Evolutionary conservation across 2,797 vertebrate genomes (phyloP), one percentile per base, ranked within the genome.

Genomic region (Neomorphus geoffroyi): DNA sequence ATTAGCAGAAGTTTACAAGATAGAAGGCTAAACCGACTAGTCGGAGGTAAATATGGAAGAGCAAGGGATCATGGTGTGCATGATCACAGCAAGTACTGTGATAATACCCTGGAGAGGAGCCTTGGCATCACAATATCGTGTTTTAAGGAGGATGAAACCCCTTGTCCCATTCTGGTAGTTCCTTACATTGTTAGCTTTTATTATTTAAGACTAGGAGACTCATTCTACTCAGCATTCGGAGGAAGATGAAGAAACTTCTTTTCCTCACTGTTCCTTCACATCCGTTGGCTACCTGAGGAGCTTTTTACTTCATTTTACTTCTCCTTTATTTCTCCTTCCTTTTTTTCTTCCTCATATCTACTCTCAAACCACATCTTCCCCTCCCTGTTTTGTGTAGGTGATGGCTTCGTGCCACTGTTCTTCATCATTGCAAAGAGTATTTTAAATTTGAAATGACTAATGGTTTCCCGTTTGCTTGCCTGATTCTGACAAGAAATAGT

Each of bases 401-500:
- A 61, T 2, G 0, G 45, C 73, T 71, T 90, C 2, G 0, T 94
- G 74, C 93, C 78, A n/a, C 71, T 73, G 67, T 84, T 89, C 53
- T 74, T 88, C 72, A 67, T 92, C 70, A 82, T 7, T 88, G 72
- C 88, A 62, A 73, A 41, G 70, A 73, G 8, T 86, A 67, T 73
- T 92, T 90, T 60, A 50, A 78, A 3, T 80, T 43, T 58, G 64
- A 30, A 80, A 48, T 95, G 86, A 94, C 90, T 94, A 82, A 95
- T 94, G 54, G 43, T 94, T 95, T 96, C 80, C 78, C n/a, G 33
- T 24, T 78, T 62, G 66, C 58, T 57, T 12, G 62, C 7, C 2
- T 65, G 56, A 60, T 93, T 86, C 78, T 89, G 78, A 93, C 80
- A 86, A 93, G 95, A 64, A 92, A 65, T 87, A 96, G 94, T 94